Base-by-base conservation (phyloP, 2,113 vertebrate species). In the Camelus bactrianus region DNA sequence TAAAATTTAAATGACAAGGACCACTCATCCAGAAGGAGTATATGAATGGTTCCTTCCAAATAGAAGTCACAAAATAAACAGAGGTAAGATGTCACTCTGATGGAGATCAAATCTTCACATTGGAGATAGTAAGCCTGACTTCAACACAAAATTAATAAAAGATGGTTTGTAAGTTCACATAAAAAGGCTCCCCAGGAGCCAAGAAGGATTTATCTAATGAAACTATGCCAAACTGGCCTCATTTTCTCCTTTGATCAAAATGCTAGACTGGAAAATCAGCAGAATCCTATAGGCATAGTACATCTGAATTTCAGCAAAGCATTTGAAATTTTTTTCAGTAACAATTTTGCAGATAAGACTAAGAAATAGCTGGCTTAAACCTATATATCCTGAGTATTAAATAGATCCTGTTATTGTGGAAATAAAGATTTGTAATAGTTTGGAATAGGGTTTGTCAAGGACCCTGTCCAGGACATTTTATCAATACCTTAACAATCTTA, bases 261-360 rank as follows among this genome's bases (percentile, higher is more conserved):
- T 8, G 7, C 48, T 50, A 93, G 12, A 38, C 60, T 79, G 52
- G 62, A 54, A 86, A 91, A 50, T 91, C 48, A 89, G 26, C 67
- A 94, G n/a, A 80, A 42, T 92, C 58, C 69, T 56, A 22, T 38
- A 80, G 8, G 32, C 17, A 50, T 9, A 30, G 46, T 56, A 60
- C 42, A 80, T 10, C 28, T 70, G 13, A 75, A 87, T 89, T 76
- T 75, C 81, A 84, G 54, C 70, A 72, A 87, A 58, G 24, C 65
- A 84, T 80, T 79, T 88, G 32, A 56, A 92, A 97, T 72, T 72
- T 83, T 75, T 84, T 92, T 94, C 79, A 80, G 62, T 64, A 82
- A 92, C 50, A 83, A 60, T 92, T 96, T 75, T 93, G 50, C 54
- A 28, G 87, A 56, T 38, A 94, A 83, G 64, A 80, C 80, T 54